phyloP scores from a whole-genome alignment of 2,888 invertebrate species.

The Zelleria hepariella region DNA sequence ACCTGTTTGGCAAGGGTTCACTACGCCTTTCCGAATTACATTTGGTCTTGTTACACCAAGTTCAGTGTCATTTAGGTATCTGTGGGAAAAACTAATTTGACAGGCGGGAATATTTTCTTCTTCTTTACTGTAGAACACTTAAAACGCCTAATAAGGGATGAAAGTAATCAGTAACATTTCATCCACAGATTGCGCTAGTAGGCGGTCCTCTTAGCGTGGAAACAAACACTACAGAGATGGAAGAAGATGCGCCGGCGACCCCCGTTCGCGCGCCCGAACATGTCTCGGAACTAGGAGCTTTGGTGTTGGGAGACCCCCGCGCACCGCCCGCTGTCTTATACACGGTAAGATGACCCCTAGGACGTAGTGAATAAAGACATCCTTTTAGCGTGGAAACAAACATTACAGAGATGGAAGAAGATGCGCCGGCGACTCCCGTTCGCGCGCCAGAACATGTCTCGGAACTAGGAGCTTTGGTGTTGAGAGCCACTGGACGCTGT shows the following conservation, averaged over 20 bases:
- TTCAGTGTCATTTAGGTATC: no score
- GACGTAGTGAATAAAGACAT: not conserved
- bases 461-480: slow-evolving; percentile 82
- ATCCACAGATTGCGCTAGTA: slow-evolving; percentile 77
- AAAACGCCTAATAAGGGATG: no score
- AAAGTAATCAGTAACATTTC: no score
- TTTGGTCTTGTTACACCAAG: no score
- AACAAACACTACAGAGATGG: slow-evolving; percentile 78
- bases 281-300: slow-evolving; percentile 85
- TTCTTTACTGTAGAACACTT: no score
- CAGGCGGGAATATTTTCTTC: no score
- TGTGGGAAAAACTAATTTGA: no score
- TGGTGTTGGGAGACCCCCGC: slow-evolving; percentile 73
- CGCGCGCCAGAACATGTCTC: slow-evolving; percentile 80
- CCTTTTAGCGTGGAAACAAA: slow-evolving; percentile 73
- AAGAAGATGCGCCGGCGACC: slow-evolving; percentile 71
- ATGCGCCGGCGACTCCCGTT: slow-evolving; percentile 60
- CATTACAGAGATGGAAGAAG: slow-evolving; percentile 79
- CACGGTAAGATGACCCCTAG: not conserved
- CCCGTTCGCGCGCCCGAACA: slow-evolving; percentile 74
- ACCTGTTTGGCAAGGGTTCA: no score
- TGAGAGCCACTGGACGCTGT: slow-evolving; percentile 71
- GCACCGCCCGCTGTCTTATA: slow-evolving; percentile 38
- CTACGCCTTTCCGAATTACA: no score
- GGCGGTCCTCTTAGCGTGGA: slow-evolving; percentile 76